These are phyloP conservation scores for Etheostoma nigrum DNA, from an alignment of 2,797 vertebrate species.

Conservation along the genomic window DNA sequence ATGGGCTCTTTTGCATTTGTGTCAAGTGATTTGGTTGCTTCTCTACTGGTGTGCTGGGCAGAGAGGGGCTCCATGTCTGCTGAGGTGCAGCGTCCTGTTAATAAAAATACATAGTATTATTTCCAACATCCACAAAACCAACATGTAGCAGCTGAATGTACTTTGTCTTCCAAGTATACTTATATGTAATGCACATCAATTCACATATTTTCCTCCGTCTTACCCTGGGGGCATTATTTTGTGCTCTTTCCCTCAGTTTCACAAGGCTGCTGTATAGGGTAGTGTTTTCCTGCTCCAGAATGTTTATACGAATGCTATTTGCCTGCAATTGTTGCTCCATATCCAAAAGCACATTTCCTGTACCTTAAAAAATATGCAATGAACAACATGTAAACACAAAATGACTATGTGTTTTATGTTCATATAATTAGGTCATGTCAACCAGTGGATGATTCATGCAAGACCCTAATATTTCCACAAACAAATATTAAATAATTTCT, in stretches of 20 bases:
- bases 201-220: not conserved
- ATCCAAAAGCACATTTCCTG: constrained; percentile 87
- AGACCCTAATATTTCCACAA: not conserved
- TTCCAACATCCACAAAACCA: constrained; percentile 11
- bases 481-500: constrained; percentile 39
- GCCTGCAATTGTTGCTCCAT: constrained; percentile 93
- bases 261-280: constrained; percentile 82
- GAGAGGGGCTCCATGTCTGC: constrained; percentile 62
- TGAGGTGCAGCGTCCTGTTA: constrained; percentile 77
- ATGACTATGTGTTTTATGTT: not conserved
- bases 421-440: not conserved
- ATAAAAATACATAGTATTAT: not conserved
- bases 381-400: constrained; percentile 10
- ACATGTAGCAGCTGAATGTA: not conserved
- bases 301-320: constrained; percentile 87
- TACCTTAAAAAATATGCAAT: constrained; percentile 79
- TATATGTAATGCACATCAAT: not conserved
- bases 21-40: constrained; percentile 7
- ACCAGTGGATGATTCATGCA: not conserved
- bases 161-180: not conserved
- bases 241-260: constrained; percentile 82
- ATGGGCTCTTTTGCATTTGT: constrained; percentile 20
- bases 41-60: constrained; percentile 21
- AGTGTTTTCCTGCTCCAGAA: constrained; percentile 90
- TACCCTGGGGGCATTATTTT: constrained; percentile 80